Base-by-base conservation (phyloP, 2,797 vertebrate genomes). In the Galaxias olidus region DNA sequence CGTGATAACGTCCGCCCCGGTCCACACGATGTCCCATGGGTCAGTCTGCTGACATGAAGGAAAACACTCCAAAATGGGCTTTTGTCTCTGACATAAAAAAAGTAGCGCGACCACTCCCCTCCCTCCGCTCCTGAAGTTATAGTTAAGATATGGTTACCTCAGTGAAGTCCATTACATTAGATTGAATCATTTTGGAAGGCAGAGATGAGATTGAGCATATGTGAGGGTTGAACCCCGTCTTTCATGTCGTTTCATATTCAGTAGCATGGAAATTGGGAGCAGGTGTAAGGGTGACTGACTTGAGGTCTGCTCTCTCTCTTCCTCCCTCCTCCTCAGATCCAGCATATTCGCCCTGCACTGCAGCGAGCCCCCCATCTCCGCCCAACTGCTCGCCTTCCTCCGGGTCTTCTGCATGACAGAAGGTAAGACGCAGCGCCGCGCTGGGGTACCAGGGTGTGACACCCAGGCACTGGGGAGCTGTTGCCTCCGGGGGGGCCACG, bases 401-500 rank as follows among this genome's bases (percentile, higher is more conserved):
- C 91, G 97, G 52, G 97, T 98, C 8, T 99, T 99, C 92, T 98
- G 96, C 89, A 99, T 98, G 97, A 97, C 89, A 0, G 97, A 99
- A 91, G 97, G 97, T 98, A 90, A 93, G 80, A 65, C 40, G 42
- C 58, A 13, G 14, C 40, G 43, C 30, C 6, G 30, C 30, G 30
- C 30, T 30, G 6, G 30, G 30, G 6, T 30, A 30, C 30, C 2
- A 3, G n/a, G n/a, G 30, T 6, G 6, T 30, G 30, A 30, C 40
- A 63, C 46, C 40, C 47, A 56, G 53, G 44, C 59, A 53, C 57
- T 60, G 66, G 47, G 46, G 53, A n/a, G n/a, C n/a, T n/a, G n/a
- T n/a, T n/a, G n/a, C n/a, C n/a, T n/a, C n/a, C n/a, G n/a, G n/a
- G n/a, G n/a, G n/a, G n/a, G n/a, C n/a, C n/a, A n/a, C n/a, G n/a